Evolutionary conservation across 2,113 vertebrate species (phyloP).

Genomic region (Apodemus sylvaticus): DNA sequence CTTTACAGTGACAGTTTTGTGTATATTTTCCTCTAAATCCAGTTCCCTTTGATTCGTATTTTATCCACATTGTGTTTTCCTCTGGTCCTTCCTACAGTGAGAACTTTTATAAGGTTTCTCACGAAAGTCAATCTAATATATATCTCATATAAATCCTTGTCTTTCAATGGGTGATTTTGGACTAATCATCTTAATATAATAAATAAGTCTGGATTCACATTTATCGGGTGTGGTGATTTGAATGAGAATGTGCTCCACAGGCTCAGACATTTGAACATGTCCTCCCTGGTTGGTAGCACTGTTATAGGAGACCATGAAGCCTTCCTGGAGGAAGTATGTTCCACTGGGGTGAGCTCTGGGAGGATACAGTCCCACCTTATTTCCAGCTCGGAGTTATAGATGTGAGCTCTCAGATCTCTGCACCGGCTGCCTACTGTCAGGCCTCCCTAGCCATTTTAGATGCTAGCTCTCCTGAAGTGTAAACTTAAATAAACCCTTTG

Average conservation of each 20-base stretch:
- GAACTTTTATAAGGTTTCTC: neutral
- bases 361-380: neutral
- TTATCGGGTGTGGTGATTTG: neutral
- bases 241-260: neutral
- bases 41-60: neutral
- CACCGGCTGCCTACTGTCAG: neutral
- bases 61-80: neutral
- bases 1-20: neutral
- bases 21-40: neutral
- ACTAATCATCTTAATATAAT: neutral
- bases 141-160: neutral
- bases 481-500: neutral
- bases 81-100: neutral
- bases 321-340: neutral
- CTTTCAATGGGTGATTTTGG: neutral
- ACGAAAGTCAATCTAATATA: too few species aligned
- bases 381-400: neutral
- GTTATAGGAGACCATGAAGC: neutral
- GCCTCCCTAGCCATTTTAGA: neutral
- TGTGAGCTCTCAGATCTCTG: neutral
- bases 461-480: neutral
- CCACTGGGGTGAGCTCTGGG: neutral
- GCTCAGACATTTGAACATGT: neutral
- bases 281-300: neutral
- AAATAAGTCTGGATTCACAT: too few species aligned